Percentiles rank a stretch among this genome's conserved stretches.
Conservation (phyloP, 2,113 vertebrate species). For the Ictalurus furcatus region DNA sequence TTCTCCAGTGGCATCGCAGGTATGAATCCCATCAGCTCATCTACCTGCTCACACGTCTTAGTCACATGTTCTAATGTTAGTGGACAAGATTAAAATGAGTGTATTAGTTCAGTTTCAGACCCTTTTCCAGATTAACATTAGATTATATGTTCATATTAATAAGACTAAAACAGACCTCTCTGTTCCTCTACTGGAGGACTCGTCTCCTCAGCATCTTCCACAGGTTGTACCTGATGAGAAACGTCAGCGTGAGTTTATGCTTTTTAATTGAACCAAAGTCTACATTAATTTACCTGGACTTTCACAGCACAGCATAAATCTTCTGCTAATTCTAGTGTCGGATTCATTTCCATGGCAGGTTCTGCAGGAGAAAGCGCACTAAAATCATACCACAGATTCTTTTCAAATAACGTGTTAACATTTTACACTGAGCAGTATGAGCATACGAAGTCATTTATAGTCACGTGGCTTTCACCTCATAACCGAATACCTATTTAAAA, state of each 20-base stretch:
- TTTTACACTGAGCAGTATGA: background rate
- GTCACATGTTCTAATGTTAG: background rate
- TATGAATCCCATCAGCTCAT: slow-evolving; percentile 23
- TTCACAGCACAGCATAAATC: background rate
- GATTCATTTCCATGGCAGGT: background rate
- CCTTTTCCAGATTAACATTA: background rate
- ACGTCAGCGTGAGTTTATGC: background rate
- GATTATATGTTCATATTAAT: background rate
- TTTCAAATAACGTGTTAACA: background rate
- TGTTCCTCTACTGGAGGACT: slow-evolving; percentile 10
- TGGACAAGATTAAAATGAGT: background rate
- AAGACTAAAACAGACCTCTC: slow-evolving; percentile 10
- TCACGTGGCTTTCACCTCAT: too few relatives aligned
- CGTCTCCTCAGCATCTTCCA: background rate
- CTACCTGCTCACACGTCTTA: background rate
- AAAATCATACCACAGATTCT: background rate
- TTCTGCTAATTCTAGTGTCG: background rate
- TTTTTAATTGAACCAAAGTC: background rate
- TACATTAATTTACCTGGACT: slow-evolving; percentile 5
- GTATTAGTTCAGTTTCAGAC: background rate
- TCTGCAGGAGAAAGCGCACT: background rate
- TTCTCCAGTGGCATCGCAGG: background rate
- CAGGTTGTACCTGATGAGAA: background rate
- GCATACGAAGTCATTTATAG: background rate
- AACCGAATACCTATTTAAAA: too few relatives aligned